Percentiles rank a stretch among this genome's conserved stretches.
These are phyloP conservation scores for Hylia prasina DNA, from an alignment of 2,113 vertebrate genomes.

Conservation along the genomic window DNA sequence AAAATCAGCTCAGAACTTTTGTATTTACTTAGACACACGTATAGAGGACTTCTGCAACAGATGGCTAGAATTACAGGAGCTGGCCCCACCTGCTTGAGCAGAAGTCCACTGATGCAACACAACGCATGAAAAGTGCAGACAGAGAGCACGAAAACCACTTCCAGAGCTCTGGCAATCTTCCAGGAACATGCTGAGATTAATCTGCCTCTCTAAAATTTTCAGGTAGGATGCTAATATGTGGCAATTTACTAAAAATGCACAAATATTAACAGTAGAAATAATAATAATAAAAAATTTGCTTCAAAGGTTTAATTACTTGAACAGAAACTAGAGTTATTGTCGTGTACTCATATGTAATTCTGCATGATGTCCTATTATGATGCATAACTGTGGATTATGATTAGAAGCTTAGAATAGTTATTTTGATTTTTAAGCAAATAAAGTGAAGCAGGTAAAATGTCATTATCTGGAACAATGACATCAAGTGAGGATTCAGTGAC, in stretches of 20 bases:
- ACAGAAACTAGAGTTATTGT: neutral
- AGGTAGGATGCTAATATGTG: neutral
- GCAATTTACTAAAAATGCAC: neutral
- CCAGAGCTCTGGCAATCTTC: neutral
- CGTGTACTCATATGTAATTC: neutral
- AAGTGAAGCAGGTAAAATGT: neutral
- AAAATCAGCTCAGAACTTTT: neutral
- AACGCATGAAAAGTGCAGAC: neutral
- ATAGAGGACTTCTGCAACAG: neutral
- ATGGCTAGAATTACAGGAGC: neutral
- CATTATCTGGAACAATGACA: neutral
- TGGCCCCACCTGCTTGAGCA: accelerated
- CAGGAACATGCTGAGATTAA: neutral
- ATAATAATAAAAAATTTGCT: neutral
- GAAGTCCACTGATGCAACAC: neutral
- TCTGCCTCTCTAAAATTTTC: neutral
- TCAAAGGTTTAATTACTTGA: neutral
- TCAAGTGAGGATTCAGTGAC: neutral
- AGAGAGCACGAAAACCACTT: accelerated
- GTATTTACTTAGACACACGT: neutral
- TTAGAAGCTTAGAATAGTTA: neutral
- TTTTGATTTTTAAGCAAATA: neutral
- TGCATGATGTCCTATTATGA: neutral
- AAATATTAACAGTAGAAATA: neutral
- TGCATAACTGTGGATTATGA: neutral